These are phyloP conservation scores for Lagria hirta DNA, from an alignment of 2,888 invertebrate genomes.

Conservation along the genomic window DNA sequence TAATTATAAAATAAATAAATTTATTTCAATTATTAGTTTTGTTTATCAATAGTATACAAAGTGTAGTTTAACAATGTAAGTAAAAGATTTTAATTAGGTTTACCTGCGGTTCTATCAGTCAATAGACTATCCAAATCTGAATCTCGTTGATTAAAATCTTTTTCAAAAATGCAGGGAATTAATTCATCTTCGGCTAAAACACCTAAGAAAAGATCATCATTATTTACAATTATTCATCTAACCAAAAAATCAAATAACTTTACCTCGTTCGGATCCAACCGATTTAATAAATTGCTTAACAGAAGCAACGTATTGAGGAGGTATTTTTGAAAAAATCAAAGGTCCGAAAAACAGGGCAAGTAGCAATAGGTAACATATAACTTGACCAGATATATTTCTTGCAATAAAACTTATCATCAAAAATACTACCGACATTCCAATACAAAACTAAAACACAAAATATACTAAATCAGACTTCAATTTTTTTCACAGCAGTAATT, in stretches of 20 bases:
- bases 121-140: constrained; percentile 46
- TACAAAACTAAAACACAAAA: constrained; percentile 50
- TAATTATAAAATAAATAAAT: no score
- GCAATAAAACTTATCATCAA: constrained; percentile 47
- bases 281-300: constrained; percentile 34
- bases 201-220: constrained; percentile 32
- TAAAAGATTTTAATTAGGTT: constrained; percentile 18
- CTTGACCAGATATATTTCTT: constrained; percentile 47
- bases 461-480: no score
- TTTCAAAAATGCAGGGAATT: constrained; percentile 48
- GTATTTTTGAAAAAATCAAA: constrained; percentile 37
- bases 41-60: no score
- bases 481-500: not conserved
- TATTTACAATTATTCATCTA: not conserved
- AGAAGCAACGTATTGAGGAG: constrained; percentile 36
- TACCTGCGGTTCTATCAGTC: constrained; percentile 50
- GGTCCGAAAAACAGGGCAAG: constrained; percentile 43
- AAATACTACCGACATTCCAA: constrained; percentile 46
- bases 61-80: not conserved
- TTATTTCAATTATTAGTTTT: no score
- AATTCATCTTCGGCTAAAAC: constrained; percentile 51
- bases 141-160: constrained; percentile 42
- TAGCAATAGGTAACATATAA: constrained; percentile 42
- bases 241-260: constrained; percentile 2
- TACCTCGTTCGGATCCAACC: constrained; percentile 39